Percentiles rank a stretch among this genome's conserved stretches.
Evolutionary conservation across 2,797 vertebrate genomes (phyloP).

Genomic region (Helarctos malayanus): DNA sequence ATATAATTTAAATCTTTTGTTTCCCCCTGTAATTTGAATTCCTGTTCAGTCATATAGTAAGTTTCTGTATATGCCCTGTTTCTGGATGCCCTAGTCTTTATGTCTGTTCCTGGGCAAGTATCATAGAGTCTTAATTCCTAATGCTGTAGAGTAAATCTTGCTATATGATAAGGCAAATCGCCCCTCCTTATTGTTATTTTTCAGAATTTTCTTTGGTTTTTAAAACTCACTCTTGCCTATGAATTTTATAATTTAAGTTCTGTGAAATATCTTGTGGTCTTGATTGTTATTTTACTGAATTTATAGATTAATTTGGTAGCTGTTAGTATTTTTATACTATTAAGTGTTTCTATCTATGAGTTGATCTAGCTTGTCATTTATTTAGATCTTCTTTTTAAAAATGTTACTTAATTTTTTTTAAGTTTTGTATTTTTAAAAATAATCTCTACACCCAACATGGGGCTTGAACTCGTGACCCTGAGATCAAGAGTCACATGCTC

Average conservation of each 20-base stretch:
- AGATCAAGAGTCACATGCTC: background rate
- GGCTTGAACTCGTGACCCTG: background rate
- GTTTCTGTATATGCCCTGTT: background rate
- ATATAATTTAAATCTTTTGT: slow-evolving; percentile 31
- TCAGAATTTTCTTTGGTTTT: background rate
- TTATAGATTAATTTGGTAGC: slow-evolving; percentile 8
- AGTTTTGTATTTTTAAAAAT: background rate
- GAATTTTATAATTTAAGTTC: slow-evolving; percentile 1
- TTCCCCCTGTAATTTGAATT: background rate
- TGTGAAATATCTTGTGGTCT: background rate
- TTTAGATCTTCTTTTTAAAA: slow-evolving; percentile 28
- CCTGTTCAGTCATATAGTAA: background rate
- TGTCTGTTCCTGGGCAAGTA: background rate
- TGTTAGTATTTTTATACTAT: background rate
- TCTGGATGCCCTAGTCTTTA: background rate
- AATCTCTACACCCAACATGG: background rate
- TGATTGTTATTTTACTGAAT: background rate
- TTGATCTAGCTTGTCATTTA: background rate
- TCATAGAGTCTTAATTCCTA: background rate
- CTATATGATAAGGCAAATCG: background rate
- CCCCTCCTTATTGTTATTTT: background rate
- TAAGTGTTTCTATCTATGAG: background rate
- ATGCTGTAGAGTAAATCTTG: background rate
- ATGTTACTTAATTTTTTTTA: background rate
- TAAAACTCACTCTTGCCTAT: background rate